Evolutionary conservation across 2,888 invertebrate species (phyloP).

Genomic region (Eucera pruinosa): DNA sequence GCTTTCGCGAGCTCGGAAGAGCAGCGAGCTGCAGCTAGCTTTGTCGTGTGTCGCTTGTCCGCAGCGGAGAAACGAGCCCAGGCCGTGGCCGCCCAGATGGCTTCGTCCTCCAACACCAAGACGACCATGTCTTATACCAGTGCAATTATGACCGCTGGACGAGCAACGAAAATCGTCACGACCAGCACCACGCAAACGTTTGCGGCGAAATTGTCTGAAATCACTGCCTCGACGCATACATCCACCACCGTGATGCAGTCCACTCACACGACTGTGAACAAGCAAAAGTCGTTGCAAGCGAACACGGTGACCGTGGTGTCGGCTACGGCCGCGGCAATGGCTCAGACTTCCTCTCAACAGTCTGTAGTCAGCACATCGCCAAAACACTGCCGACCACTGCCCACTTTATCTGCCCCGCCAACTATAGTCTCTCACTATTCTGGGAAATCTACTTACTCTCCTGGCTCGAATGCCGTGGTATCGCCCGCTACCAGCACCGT

Average conservation of each 20-base stretch:
- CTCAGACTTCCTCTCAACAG: constrained; percentile 76
- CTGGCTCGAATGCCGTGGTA: constrained; percentile 79
- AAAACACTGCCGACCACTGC: constrained; percentile 83
- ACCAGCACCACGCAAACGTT: constrained; percentile 89
- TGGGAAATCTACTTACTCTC: constrained; percentile 77
- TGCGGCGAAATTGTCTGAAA: constrained; percentile 90
- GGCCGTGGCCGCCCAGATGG: constrained; percentile 82
- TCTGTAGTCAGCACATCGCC: constrained; percentile 79
- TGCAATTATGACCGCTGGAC: constrained; percentile 86
- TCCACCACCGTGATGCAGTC: constrained; percentile 75
- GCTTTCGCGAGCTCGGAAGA: too few relatives aligned
- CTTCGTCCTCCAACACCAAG: constrained; percentile 85
- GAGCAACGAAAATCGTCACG: constrained; percentile 84
- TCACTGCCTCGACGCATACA: constrained; percentile 81
- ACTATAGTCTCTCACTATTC: constrained; percentile 77
- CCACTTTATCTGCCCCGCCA: constrained; percentile 79
- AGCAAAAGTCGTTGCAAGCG: constrained; percentile 74
- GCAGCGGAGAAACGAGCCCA: constrained; percentile 85
- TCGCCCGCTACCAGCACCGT: constrained; percentile 65
- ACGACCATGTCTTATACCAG: constrained; percentile 87
- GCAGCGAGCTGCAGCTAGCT: too few relatives aligned
- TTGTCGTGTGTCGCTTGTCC: too few relatives aligned
- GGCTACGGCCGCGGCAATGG: constrained; percentile 75
- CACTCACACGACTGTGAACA: constrained; percentile 73
- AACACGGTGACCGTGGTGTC: constrained; percentile 79